Conservation (phyloP, 1,140 invertebrate species). For the Araneus ventricosus region DNA sequence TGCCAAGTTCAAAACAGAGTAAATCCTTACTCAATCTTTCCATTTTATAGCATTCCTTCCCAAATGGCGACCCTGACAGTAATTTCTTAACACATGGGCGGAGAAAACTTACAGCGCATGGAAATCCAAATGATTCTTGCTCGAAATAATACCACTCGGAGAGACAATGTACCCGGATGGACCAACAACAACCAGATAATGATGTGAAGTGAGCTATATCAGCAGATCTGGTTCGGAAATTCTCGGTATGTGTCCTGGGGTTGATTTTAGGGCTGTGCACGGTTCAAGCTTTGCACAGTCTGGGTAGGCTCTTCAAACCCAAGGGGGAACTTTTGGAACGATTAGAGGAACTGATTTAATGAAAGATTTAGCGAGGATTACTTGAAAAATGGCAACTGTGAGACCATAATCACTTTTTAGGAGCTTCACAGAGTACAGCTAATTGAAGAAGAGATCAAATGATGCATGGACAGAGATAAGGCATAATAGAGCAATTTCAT, state of each 20-base stretch:
- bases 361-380: not conserved
- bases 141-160: not conserved
- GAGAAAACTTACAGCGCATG: not conserved
- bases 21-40: not conserved
- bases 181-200: slow-evolving; percentile 10
- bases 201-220: slow-evolving; percentile 10
- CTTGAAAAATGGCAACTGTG: not conserved
- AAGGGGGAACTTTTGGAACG: not conserved
- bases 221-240: not conserved
- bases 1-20: not conserved
- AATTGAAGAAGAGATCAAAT: not conserved
- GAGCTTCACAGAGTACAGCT: not conserved
- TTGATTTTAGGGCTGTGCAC: not conserved
- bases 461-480: slow-evolving; percentile 1
- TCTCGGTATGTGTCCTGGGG: not conserved
- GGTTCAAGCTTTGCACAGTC: not conserved
- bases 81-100: slow-evolving; percentile 26
- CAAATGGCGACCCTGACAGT: not conserved
- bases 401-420: not conserved
- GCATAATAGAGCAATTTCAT: slow-evolving; percentile 1
- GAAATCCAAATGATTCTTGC: slow-evolving; percentile 17
- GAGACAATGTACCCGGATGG: slow-evolving; percentile 32
- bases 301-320: not conserved
- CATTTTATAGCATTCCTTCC: not conserved
- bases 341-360: not conserved